Evolutionary conservation across 1,140 invertebrate species (phyloP), one percentile per base, ranked within the genome.

Genomic region (Drosophila quadrilineata): DNA sequence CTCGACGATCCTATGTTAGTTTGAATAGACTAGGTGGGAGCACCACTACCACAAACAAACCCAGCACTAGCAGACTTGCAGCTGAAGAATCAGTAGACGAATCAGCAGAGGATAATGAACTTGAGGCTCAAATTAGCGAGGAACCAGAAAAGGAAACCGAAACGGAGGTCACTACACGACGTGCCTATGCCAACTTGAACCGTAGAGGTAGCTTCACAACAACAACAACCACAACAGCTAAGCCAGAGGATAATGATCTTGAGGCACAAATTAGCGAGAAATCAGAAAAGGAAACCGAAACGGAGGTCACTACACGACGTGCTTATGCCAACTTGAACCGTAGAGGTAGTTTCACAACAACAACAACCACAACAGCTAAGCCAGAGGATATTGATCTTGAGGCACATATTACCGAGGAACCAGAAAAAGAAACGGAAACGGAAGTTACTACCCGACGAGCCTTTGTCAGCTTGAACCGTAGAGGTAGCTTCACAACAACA

Each of bases 351-450:
- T 19, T 16, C 1, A 17, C 17, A 2, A 24, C 40, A 26, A 43
- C 21, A 0, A 43, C 40, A 12, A 21, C 2, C 6, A 6, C n/a
- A n/a, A n/a, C n/a, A 43, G 5, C 36, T 17, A 9, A 5, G 5
- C 2, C n/a, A n/a, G n/a, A n/a, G n/a, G 31, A 12, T 9, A 45
- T 58, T n/a, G 50, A 56, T 3, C 33, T 56, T 1, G 22, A 40
- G 1, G 59, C 53, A 2, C 26, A 66, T 12, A 17, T 66, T n/a
- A 29, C 8, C 10, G 43, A 58, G 6, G 24, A n/a, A n/a, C n/a
- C n/a, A n/a, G n/a, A 46, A 31, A 22, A 31, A 22, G 33, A 46
- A n/a, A 38, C 21, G 3, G 45, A 22, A n/a, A 19, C 16, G 1
- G 4, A 9, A n/a, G 28, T 6, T 1, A 29, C 5, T 5, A 14